Evolutionary conservation across 2,888 invertebrate genomes (phyloP).

Genomic region (Polyommatus icarus): DNA sequence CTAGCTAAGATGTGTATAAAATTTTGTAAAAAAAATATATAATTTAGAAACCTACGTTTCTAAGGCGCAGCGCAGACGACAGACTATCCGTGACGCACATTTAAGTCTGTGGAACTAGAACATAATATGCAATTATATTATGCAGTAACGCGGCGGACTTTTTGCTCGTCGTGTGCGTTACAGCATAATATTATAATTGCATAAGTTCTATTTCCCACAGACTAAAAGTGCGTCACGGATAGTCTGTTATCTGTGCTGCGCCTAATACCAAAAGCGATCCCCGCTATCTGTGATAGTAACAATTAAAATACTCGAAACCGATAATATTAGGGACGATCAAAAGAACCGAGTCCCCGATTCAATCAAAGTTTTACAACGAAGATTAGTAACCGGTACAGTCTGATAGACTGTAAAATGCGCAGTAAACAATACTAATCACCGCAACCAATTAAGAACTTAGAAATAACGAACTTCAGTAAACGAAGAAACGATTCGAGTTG

Average conservation of each 20-base stretch:
- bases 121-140: no score
- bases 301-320: neutral
- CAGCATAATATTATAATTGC: no score
- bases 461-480: slow-evolving; percentile 54
- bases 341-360: slow-evolving; percentile 17
- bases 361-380: slow-evolving; percentile 23
- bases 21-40: neutral
- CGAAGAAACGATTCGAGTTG: slow-evolving; percentile 43
- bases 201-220: no score
- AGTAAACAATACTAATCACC: slow-evolving; percentile 43
- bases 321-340: slow-evolving; percentile 13
- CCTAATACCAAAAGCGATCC: neutral
- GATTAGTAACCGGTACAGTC: slow-evolving; percentile 26
- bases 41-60: neutral
- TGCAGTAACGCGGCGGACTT: no score
- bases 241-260: no score
- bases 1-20: neutral
- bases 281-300: neutral
- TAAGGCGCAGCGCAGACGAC: no score
- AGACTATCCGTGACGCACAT: no score
- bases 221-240: no score
- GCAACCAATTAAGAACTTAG: slow-evolving; percentile 45
- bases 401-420: slow-evolving; percentile 36
- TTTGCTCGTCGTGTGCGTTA: no score
- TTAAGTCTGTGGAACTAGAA: no score